Evolutionary conservation across 2,888 invertebrate species (phyloP), one percentile per base, ranked within the genome.

Genomic region (Arctia plantaginis): DNA sequence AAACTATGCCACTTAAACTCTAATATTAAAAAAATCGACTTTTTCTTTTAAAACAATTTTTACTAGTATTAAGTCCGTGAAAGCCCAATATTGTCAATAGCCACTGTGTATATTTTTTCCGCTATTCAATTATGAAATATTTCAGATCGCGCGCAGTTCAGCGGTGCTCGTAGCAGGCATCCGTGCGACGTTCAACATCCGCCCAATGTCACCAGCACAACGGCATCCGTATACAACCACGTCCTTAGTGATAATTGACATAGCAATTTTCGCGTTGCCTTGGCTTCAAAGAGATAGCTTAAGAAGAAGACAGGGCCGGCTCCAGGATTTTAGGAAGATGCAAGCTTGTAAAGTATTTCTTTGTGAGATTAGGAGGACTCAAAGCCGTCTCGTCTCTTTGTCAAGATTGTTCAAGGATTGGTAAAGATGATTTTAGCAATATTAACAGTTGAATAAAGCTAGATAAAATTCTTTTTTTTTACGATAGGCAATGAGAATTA

Each of bases 81-180:
- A 10, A 69, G 27, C n/a, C 8, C 3, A 7, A 23, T n/a, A 7
- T 51, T n/a, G 23, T 18, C 23, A 55, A 55, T n/a, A n/a, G 1
- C 12, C 55, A 27, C 7, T 62, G 30, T 30, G 39, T n/a, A 23
- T 59, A 30, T n/a, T 33, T 64, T 47, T 18, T 18, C 8, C 33
- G 51, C n/a, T 35, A 39, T 70, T 39, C 27, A 69, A 55, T 10
- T 59, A 15, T 1, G 27, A 18, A 4, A 27, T 74, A 59, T 88
- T 89, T 59, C 93, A 95, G 95, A 86, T 95, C 95, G 13, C 93
- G 95, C 4, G 88, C 94, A 47, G 81, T 93, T 62, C 95, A 95
- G 80, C 89, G 95, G 80, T 95, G 95, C 84, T 94, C 95, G 89
- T 95, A 95, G 93, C 95, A 93, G 87, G 84, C 87, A 77, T 76